These are phyloP conservation scores for Stenchaetothrips biformis DNA, from an alignment of 2,888 invertebrate species.

Conservation along the genomic window DNA sequence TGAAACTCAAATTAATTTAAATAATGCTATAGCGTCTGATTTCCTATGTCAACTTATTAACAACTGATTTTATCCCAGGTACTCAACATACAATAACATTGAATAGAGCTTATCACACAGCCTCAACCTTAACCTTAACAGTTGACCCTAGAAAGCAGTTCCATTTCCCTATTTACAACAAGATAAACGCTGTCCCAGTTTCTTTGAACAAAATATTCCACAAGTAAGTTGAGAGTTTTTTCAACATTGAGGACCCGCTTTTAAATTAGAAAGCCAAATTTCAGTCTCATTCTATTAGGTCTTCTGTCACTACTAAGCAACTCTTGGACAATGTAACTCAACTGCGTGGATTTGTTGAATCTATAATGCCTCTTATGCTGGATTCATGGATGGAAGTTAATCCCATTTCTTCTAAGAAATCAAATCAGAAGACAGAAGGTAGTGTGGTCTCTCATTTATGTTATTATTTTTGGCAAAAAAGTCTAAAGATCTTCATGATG, in stretches of 20 bases:
- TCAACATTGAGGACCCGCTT: neutral
- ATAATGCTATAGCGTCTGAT: neutral
- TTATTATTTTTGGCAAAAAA: neutral
- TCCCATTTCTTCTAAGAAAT: constrained; percentile 44
- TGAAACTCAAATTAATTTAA: neutral
- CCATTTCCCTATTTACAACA: neutral
- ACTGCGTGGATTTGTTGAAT: constrained; percentile 59
- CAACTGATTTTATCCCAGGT: too few species aligned
- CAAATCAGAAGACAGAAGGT: neutral
- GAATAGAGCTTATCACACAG: too few species aligned
- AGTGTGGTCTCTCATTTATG: neutral
- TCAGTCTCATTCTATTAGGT: neutral
- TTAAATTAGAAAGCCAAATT: neutral
- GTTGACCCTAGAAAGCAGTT: neutral
- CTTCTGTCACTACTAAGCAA: constrained; percentile 2
- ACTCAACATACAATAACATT: too few species aligned
- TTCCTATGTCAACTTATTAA: too few species aligned
- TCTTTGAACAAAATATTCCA: neutral
- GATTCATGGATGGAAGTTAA: constrained; percentile 81
- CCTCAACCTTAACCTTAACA: constrained; percentile 9
- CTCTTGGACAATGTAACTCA: neutral
- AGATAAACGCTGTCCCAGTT: neutral
- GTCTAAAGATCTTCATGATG: too few species aligned
- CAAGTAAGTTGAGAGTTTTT: neutral
- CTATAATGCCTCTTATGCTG: constrained; percentile 69